phyloP scores from a whole-genome alignment of 2,888 invertebrate species.

The Lithophane ornitopus region DNA sequence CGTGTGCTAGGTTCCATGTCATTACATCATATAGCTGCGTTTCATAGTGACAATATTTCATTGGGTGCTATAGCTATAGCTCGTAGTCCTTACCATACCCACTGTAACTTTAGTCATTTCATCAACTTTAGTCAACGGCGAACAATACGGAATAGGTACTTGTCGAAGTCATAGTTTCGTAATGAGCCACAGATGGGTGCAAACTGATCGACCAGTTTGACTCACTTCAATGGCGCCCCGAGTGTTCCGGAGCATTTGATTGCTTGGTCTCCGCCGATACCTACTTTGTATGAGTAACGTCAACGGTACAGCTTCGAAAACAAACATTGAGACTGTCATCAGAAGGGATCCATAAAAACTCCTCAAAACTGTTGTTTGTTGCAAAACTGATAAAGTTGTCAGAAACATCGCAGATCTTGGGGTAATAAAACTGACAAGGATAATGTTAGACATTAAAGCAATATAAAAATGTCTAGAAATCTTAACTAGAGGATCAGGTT shows the following conservation, averaged over 20 bases:
- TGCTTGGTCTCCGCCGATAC: slow-evolving; percentile 60
- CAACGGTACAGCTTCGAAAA: slow-evolving; percentile 19
- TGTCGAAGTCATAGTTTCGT: slow-evolving; percentile 53
- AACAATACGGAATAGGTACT: slow-evolving; percentile 53
- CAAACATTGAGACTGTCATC: background rate
- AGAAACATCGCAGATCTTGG: slow-evolving; percentile 20
- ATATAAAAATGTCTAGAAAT: slow-evolving; percentile 39
- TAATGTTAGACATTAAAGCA: slow-evolving; percentile 32
- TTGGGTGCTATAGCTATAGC: slow-evolving; percentile 2
- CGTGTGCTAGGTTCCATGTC: background rate
- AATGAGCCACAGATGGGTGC: slow-evolving; percentile 62
- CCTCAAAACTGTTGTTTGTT: background rate
- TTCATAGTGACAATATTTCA: slow-evolving; percentile 13
- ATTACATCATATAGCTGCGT: slow-evolving; percentile 16
- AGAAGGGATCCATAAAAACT: background rate
- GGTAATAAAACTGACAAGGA: slow-evolving; percentile 12
- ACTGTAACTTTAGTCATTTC: slow-evolving; percentile 52
- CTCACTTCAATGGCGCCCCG: slow-evolving; percentile 59
- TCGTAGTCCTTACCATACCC: slow-evolving; percentile 29
- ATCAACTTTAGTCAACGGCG: no score
- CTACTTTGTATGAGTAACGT: slow-evolving; percentile 40
- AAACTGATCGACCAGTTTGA: slow-evolving; percentile 62
- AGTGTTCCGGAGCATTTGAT: slow-evolving; percentile 66
- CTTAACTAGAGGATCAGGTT: slow-evolving; percentile 35
- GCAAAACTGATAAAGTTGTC: background rate